phyloP scores from a whole-genome alignment of 2,888 invertebrate genomes.

The Asteroscopus sphinx region DNA sequence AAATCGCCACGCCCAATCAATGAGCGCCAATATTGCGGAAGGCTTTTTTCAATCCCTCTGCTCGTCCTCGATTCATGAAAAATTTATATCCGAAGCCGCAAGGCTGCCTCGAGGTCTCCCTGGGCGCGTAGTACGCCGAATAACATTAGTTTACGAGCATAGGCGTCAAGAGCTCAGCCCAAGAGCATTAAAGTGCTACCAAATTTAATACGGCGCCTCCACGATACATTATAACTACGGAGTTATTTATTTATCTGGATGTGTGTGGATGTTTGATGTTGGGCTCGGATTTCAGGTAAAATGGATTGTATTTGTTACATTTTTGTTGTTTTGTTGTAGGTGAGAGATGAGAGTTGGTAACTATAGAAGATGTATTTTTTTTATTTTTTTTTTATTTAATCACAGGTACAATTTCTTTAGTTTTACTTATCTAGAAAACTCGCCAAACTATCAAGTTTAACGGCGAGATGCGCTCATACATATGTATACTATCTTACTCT shows the following conservation, averaged over 20 bases:
- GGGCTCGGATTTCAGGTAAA: slow-evolving; percentile 17
- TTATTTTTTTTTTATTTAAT: too few species aligned
- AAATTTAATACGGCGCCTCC: slow-evolving; percentile 69
- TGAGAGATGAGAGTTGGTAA: background rate
- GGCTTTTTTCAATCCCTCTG: slow-evolving; percentile 84
- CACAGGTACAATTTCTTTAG: too few species aligned
- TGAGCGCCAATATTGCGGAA: slow-evolving; percentile 75
- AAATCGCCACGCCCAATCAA: slow-evolving; percentile 66
- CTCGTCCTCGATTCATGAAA: slow-evolving; percentile 83
- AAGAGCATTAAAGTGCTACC: slow-evolving; percentile 70
- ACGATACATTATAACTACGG: slow-evolving; percentile 58
- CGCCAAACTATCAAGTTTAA: too few species aligned
- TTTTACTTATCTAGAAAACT: too few species aligned
- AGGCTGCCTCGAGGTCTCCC: slow-evolving; percentile 64
- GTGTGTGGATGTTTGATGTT: slow-evolving; percentile 21
- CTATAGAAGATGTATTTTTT: background rate
- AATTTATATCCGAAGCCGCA: slow-evolving; percentile 77
- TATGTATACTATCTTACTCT: too few species aligned
- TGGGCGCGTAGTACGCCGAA: slow-evolving; percentile 79
- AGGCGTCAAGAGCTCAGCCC: slow-evolving; percentile 64
- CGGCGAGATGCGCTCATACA: too few species aligned
- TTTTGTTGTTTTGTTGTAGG: background rate
- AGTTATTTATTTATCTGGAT: slow-evolving; percentile 38
- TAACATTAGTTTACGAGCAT: slow-evolving; percentile 84
- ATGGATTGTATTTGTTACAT: slow-evolving; percentile 9